A percentile compares a stretch with the other conserved stretches of the same genome.
Conservation (phyloP, 2,888 invertebrate species). For the Leuctra nigra region DNA sequence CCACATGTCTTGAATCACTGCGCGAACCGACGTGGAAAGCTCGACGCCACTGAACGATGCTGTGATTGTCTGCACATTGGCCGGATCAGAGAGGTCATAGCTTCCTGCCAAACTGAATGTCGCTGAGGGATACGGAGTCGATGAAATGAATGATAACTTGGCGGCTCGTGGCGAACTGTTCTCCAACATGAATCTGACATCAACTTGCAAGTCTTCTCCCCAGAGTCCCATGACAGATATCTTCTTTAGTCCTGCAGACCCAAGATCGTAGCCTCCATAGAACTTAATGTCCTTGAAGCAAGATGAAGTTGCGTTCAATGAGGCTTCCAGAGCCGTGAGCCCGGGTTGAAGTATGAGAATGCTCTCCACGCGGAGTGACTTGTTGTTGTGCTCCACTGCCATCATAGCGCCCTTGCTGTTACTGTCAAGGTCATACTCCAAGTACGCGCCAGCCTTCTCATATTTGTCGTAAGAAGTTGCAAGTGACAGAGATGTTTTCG, state of each 20-base stretch:
- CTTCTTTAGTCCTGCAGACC: not conserved
- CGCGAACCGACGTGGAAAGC: not conserved
- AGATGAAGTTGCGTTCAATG: slow-evolving; percentile 2
- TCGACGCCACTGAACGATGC: not conserved
- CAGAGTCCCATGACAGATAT: not conserved
- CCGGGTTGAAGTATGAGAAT: not conserved
- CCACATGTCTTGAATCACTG: slow-evolving; percentile 21
- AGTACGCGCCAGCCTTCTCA: not conserved
- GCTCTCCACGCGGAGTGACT: not conserved
- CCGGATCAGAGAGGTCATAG: not conserved
- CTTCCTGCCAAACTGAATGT: not conserved
- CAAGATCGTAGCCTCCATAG: slow-evolving; percentile 9
- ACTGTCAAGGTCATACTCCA: not conserved
- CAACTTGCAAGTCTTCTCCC: not conserved
- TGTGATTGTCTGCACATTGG: slow-evolving; percentile 1
- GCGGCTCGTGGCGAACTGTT: not conserved
- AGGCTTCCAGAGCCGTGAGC: not conserved
- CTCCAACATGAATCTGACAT: slow-evolving; percentile 1
- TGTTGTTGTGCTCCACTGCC: not conserved
- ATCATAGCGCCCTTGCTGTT: not conserved
- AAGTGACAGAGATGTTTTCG: not conserved
- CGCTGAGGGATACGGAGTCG: not conserved
- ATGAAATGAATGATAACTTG: not conserved
- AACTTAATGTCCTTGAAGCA: not conserved
- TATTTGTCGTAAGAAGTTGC: not conserved